phyloP scores from a whole-genome alignment of 1,140 invertebrate genomes.

The Cyclina sinensis region DNA sequence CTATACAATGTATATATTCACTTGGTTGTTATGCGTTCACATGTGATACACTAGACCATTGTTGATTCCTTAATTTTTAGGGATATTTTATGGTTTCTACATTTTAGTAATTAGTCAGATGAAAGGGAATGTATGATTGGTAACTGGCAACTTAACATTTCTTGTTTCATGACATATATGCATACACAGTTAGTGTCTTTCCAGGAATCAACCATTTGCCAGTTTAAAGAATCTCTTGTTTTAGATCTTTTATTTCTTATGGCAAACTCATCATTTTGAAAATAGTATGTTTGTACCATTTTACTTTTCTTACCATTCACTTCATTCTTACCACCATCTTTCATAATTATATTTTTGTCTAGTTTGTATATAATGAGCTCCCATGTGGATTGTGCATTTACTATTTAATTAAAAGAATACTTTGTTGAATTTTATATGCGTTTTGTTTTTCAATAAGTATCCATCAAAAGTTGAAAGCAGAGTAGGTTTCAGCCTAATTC shows the following conservation, averaged over 20 bases:
- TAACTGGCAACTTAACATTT: not conserved
- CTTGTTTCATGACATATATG: slow-evolving; percentile 16
- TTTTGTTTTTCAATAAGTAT: not conserved
- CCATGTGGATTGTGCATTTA: slow-evolving; percentile 70
- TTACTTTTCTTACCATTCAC: slow-evolving; percentile 36
- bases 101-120: not conserved
- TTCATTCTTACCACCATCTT: slow-evolving; percentile 47
- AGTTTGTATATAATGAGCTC: slow-evolving; percentile 66
- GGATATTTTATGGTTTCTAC: slow-evolving; percentile 11
- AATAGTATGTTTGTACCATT: slow-evolving; percentile 28
- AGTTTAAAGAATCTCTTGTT: slow-evolving; percentile 22
- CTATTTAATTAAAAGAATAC: slow-evolving; percentile 69
- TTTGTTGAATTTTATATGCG: slow-evolving; percentile 65
- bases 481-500: too few relatives aligned
- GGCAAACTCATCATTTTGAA: slow-evolving; percentile 27
- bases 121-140: not conserved
- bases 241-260: slow-evolving; percentile 49
- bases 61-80: slow-evolving; percentile 8
- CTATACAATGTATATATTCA: slow-evolving; percentile 39
- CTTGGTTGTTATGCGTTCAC: slow-evolving; percentile 22
- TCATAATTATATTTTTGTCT: slow-evolving; percentile 45
- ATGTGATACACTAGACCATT: slow-evolving; percentile 33
- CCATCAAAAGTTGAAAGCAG: too few relatives aligned
- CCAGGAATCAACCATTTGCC: not conserved
- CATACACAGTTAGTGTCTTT: not conserved